Evolutionary conservation across 2,113 vertebrate genomes (phyloP), one percentile per base, ranked within the genome.

Genomic region (Albula goreensis): DNA sequence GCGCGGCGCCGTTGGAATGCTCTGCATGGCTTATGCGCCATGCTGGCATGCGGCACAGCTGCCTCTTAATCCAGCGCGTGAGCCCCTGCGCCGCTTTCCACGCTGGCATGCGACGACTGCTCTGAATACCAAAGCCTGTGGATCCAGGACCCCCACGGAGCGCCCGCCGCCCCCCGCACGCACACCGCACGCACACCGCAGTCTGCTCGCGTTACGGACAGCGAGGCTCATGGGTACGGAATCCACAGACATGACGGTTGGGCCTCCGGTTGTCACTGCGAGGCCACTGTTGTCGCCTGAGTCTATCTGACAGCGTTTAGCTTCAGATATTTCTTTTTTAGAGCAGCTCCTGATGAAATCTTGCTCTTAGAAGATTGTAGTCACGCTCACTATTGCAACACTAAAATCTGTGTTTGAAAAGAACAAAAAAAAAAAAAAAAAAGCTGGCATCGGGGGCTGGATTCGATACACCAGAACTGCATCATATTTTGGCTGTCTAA

Each of bases 101-200:
- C 50, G 50, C 49, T 66, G 57, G 66, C 60, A 31, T 50, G 85
- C 60, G 78, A 49, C 12, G 74, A 50, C 85, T 82, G 60, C 85
- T 51, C 85, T 66, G 85, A 86, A 74, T 86, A 49, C 51, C 19
- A 25, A 41, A 82, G 70, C 48, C 66, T 13, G 63, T 53, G 80
- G 57, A 86, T 82, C 25, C n/a, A 86, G 81, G 79, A 15, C 50
- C 66, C 85, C 53, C 19, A 41, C 31, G 31, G 31, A 41, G 31
- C 31, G 31, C 31, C 50, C 1, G 6, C 53, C 53, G 53, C 2
- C 0, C 6, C 53, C 5, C 53, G 11, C 11, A 12, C 0, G 53
- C 53, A 1, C 6, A 11, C 52, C 52, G 5, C 52, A 15, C 56
- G 10, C 56, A 60, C 56, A 3, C 10, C 56, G 10, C 56, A 60